A percentile compares a stretch with the other conserved stretches of the same genome.
Evolutionary conservation across 2,888 invertebrate genomes (phyloP).

Genomic region (Caenorhabditis imperialis): DNA sequence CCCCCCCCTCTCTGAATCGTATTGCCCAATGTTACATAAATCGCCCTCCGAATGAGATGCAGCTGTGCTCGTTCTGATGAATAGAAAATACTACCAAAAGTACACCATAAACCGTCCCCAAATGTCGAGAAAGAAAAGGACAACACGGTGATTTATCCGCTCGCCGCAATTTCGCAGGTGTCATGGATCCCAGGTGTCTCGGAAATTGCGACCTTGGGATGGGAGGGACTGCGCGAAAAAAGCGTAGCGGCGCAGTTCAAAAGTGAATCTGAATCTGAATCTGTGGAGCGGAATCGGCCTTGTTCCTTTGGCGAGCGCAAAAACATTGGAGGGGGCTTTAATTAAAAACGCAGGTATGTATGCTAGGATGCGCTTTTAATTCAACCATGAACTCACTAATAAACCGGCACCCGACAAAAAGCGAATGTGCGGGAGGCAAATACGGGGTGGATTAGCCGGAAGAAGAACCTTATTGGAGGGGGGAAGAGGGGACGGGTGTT

Average conservation of each 20-base stretch:
- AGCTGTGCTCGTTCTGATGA: constrained; percentile 21
- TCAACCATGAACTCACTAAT: constrained; percentile 38
- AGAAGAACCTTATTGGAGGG: constrained; percentile 44
- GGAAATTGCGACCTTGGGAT: constrained; percentile 50
- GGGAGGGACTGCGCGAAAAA: constrained; percentile 23
- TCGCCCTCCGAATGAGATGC: constrained; percentile 10
- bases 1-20: too few species aligned
- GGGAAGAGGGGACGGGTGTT: not conserved
- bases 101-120: constrained; percentile 17
- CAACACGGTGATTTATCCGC: constrained; percentile 47
- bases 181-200: constrained; percentile 51
- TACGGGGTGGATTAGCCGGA: constrained; percentile 49
- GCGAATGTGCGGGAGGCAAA: constrained; percentile 44
- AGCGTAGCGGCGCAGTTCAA: constrained; percentile 43
- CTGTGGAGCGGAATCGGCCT: constrained; percentile 19
- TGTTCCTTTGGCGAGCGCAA: too few species aligned
- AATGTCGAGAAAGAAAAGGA: constrained; percentile 8
- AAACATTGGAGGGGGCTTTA: constrained; percentile 18
- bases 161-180: constrained; percentile 46
- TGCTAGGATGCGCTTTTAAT: constrained; percentile 17
- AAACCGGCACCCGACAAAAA: constrained; percentile 43
- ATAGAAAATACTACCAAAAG: constrained; percentile 17
- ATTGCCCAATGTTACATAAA: constrained; percentile 3
- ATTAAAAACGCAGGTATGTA: constrained; percentile 22
- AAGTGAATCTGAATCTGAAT: constrained; percentile 45